Evolutionary conservation across 1,140 invertebrate genomes (phyloP).

Genomic region (Zaprionus davidi): DNA sequence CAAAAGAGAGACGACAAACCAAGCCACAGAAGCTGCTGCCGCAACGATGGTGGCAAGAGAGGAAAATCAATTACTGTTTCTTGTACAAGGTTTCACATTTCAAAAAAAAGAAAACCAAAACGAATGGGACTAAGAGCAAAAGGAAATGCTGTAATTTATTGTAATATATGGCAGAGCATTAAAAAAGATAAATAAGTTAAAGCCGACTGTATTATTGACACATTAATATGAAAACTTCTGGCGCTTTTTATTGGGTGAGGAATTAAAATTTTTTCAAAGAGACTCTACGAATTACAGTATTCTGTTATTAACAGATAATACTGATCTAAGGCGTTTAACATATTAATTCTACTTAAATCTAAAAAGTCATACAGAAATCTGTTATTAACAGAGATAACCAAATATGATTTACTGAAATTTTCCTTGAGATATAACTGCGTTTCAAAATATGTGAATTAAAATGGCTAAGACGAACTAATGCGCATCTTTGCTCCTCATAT

Average conservation of each 20-base stretch:
- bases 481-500: not conserved
- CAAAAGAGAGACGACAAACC: conserved; percentile 6
- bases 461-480: too few species aligned
- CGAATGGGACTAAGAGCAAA: not conserved
- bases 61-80: conserved; percentile 30
- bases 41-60: conserved; percentile 1
- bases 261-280: not conserved
- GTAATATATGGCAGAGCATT: conserved; percentile 15
- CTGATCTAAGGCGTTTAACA: not conserved
- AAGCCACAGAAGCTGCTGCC: conserved; percentile 5
- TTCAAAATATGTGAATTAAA: too few species aligned
- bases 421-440: too few species aligned
- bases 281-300: not conserved
- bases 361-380: too few species aligned
- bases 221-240: not conserved
- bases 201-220: conserved; percentile 1
- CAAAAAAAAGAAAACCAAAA: not conserved
- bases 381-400: not conserved
- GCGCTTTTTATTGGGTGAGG: too few species aligned
- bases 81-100: conserved; percentile 18
- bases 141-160: conserved; percentile 23
- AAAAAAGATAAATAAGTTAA: conserved; percentile 24
- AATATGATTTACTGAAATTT: too few species aligned
- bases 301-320: not conserved
- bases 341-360: too few species aligned